A percentile compares a stretch with the other conserved stretches of the same genome.
Evolutionary conservation across 1,140 invertebrate genomes (phyloP).

Genomic region (Papilio aristodemus): DNA sequence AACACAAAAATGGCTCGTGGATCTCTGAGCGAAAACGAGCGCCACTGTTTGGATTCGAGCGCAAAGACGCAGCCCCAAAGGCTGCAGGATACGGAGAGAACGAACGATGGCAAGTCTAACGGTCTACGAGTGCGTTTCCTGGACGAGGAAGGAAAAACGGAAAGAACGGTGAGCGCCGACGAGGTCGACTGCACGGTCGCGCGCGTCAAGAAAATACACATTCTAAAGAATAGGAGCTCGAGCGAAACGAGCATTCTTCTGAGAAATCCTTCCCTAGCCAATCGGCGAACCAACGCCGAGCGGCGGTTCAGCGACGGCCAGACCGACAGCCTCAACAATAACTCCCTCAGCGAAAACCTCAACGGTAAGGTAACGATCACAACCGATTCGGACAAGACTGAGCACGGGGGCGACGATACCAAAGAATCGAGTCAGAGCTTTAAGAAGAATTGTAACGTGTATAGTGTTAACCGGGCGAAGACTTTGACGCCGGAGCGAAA

Average conservation of each 20-base stretch:
- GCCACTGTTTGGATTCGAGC: conserved; percentile 61
- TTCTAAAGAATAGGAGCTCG: conserved; percentile 76
- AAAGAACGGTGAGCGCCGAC: conserved; percentile 73
- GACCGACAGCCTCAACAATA: conserved; percentile 73
- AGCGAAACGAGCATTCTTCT: conserved; percentile 77
- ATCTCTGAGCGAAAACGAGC: conserved; percentile 69
- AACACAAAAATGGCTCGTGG: conserved; percentile 70
- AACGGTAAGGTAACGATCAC: conserved; percentile 52
- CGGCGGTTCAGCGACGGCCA: conserved; percentile 62
- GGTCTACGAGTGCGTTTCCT: conserved; percentile 72
- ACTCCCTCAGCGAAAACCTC: conserved; percentile 67
- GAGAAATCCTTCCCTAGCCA: conserved; percentile 69
- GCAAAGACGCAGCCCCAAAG: conserved; percentile 65
- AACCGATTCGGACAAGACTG: conserved; percentile 58
- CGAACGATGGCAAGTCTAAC: conserved; percentile 57
- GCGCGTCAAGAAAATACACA: conserved; percentile 75
- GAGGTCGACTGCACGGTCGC: conserved; percentile 67
- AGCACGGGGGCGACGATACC: conserved; percentile 57
- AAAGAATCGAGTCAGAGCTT: conserved; percentile 66
- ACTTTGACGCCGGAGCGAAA: conserved; percentile 72
- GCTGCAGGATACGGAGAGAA: conserved; percentile 64
- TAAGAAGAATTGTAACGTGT: conserved; percentile 78
- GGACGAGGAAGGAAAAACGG: conserved; percentile 75
- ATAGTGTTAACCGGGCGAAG: conserved; percentile 77
- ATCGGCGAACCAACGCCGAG: conserved; percentile 60